Evolutionary conservation across 2,113 vertebrate genomes (phyloP).

Genomic region (Oreochromis tanganicae): DNA sequence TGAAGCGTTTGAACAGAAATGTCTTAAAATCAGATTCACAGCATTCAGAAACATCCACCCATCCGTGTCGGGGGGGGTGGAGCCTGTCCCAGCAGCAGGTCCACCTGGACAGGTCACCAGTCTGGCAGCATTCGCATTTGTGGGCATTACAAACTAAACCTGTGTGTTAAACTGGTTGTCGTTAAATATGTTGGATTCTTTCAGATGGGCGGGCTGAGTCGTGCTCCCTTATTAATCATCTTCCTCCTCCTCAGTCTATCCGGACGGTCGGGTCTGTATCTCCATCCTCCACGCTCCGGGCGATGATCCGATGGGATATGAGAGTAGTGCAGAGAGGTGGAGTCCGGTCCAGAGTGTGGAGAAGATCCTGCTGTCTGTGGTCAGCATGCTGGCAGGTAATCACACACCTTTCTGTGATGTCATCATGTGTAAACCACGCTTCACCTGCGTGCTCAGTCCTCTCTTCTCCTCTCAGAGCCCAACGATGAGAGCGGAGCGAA

Average conservation of each 20-base stretch:
- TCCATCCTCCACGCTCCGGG: conserved; percentile 96
- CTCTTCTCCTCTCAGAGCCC: conserved; percentile 76
- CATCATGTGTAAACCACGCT: neutral
- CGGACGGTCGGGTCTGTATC: conserved; percentile 93
- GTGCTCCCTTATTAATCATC: neutral
- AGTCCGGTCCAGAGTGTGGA: conserved; percentile 97
- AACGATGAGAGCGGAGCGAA: conserved; percentile 97
- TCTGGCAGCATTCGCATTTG: neutral
- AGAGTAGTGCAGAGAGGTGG: conserved; percentile 96
- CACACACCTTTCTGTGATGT: neutral
- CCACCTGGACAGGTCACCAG: neutral
- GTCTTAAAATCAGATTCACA: neutral
- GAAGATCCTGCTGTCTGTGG: conserved; percentile 94
- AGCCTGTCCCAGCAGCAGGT: neutral
- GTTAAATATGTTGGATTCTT: neutral
- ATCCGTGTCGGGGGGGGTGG: neutral
- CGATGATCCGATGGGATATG: conserved; percentile 96
- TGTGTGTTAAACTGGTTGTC: neutral
- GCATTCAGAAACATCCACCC: neutral
- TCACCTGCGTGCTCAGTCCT: neutral
- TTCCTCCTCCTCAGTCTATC: conserved; percentile 79
- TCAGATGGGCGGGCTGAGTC: neutral
- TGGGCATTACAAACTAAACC: neutral
- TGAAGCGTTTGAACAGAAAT: neutral
- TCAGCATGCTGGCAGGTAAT: conserved; percentile 95